Base-by-base conservation (phyloP, 2,113 vertebrate species). In the Saccopteryx bilineata region DNA sequence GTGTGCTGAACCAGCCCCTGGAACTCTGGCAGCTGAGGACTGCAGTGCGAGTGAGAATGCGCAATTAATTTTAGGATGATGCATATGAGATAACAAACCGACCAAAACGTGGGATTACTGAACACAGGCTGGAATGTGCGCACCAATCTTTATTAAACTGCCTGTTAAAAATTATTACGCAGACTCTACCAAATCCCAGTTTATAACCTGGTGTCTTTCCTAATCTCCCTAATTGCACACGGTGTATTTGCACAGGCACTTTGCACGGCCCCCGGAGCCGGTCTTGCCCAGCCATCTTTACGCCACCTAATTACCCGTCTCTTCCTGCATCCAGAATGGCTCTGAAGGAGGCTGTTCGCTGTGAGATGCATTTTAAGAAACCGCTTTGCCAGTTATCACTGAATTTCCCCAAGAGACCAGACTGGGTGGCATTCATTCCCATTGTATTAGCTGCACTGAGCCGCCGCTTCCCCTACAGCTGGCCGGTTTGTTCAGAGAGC, bases 331-430 rank as follows among this genome's bases (percentile, higher is more conserved):
- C 39, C 83, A 97, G 85, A 96, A 95, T 65, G 83, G 88, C 60
- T 65, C 85, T 48, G 31, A 94, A 90, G 90, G n/a, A 28, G 96
- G 96, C 80, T 92, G 80, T 91, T 78, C 60, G 82, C 84, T 94
- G 85, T 71, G 76, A 98, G 94, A 94, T 31, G 50, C 85, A 96
- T 96, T 96, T 95, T 90, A 96, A 97, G 33, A 97, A 84, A 96
- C 87, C 88, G 97, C 60, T 17, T 96, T 97, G 93, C 68, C 56
- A 5, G 58, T 33, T 65, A 56, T 58, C 97, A 92, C 39, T 96
- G 39, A 94, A 94, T 96, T 96, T 98, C 89, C 78, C 48, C 91
- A 96, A 97, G 95, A 96, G 93, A 95, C 86, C 86, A 93, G 97
- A 39, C 46, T 7, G 60, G 83, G 96, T 87, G 80, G 52, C 75